Base-by-base conservation (phyloP, 2,888 invertebrate species). In the Buathra laborator region DNA sequence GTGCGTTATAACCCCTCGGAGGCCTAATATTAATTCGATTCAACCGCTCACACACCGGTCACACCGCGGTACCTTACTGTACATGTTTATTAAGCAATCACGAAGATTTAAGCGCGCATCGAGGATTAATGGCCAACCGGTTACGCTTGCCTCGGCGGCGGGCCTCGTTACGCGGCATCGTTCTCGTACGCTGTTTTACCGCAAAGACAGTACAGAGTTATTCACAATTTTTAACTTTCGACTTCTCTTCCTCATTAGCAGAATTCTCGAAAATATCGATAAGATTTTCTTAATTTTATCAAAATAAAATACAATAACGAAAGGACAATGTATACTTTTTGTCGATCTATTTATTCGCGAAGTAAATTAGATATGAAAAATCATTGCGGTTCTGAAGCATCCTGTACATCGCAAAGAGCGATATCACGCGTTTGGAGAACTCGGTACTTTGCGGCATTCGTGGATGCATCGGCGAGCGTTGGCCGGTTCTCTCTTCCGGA, bases 61-160 rank as follows among this genome's bases (percentile, higher is more conserved):
- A 68, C 72, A 68, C 53, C 64, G 53, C 53, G 53, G 46, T 19
- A 48, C 12, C 10, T 56, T 43, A 77, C 48, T 70, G 67, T 83
- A 32, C 67, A 82, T 74, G 82, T 83, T 78, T 83, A 83, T 83
- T 83, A 83, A 78, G 82, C 72, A 78, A 83, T 83, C 82, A 83
- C 72, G 78, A 83, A 78, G 82, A 83, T 83, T 83, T 83, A 83
- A 83, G 78, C 67, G 78, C 44, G 68, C 78, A 74, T 83, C 78
- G 74, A 70, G 83, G 32, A 83, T 83, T 79, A 79, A 83, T 79
- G 74, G 68, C 43, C 78, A 48, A 83, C 77, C 77, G 78, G 83
- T 83, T 83, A 53, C 68, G 59, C 43, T 59, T 43, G 78, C 53
- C 29, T 46, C 67, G 77, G 67, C 67, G 67, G 67, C 72, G 72